phyloP scores from a whole-genome alignment of 1,140 invertebrate genomes.

The Nomia melanderi region DNA sequence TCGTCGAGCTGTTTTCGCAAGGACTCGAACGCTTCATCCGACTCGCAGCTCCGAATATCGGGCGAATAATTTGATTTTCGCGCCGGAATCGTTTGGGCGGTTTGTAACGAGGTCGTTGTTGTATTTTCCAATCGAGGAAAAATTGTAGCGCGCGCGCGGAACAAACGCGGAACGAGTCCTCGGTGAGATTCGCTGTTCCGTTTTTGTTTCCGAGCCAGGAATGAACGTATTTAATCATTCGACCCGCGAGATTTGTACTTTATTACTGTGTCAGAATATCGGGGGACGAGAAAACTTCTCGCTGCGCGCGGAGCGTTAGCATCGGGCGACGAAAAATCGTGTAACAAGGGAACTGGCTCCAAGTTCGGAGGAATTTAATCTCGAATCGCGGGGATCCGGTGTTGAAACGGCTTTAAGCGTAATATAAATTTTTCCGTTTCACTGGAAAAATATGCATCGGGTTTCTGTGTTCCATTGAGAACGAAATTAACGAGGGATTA shows the following conservation, averaged over 20 bases:
- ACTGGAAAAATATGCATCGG: neutral
- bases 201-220: too few relatives aligned
- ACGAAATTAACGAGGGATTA: slow-evolving; percentile 1
- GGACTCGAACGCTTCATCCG: too few relatives aligned
- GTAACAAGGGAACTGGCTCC: neutral
- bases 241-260: neutral
- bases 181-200: too few relatives aligned
- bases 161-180: too few relatives aligned
- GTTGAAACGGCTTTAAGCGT: neutral
- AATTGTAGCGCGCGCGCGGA: too few relatives aligned
- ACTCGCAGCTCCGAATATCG: too few relatives aligned
- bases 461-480: neutral
- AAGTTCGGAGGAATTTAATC: neutral
- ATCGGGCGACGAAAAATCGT: neutral
- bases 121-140: too few relatives aligned
- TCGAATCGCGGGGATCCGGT: neutral
- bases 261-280: neutral
- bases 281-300: neutral
- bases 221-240: too few relatives aligned
- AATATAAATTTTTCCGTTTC: neutral
- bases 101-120: too few relatives aligned
- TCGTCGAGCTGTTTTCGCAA: neutral
- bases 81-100: too few relatives aligned
- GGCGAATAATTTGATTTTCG: too few relatives aligned
- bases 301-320: neutral